These are phyloP conservation scores for Podotricha telesiphe DNA, from an alignment of 2,888 invertebrate genomes.

Conservation along the genomic window DNA sequence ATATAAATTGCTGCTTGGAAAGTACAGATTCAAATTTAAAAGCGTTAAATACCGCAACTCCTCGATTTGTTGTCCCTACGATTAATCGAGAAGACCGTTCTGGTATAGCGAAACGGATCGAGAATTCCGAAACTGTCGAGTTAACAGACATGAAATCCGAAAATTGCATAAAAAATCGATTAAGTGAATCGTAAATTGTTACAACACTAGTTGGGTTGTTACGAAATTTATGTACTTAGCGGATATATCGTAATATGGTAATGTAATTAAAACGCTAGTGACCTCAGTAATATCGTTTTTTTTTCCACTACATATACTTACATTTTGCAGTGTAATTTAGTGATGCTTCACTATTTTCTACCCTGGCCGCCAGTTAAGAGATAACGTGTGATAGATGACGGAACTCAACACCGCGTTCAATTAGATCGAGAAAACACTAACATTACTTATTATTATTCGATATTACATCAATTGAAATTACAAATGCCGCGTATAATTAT, in stretches of 20 bases:
- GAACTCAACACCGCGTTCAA: too few species aligned
- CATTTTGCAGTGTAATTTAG: background rate
- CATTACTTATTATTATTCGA: too few species aligned
- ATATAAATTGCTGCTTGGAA: background rate
- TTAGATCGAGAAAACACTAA: too few species aligned
- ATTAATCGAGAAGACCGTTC: slow-evolving; percentile 24
- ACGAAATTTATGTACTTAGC: slow-evolving; percentile 9
- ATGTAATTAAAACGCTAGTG: slow-evolving; percentile 3
- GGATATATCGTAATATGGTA: slow-evolving; percentile 22
- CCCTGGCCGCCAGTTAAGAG: too few species aligned
- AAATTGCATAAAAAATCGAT: slow-evolving; percentile 27
- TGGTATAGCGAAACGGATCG: slow-evolving; percentile 20
- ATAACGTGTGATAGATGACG: background rate
- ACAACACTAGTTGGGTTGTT: slow-evolving; percentile 16
- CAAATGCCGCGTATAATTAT: too few species aligned
- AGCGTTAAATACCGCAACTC: background rate
- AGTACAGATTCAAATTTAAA: background rate
- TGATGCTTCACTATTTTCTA: background rate
- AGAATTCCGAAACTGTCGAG: slow-evolving; percentile 15
- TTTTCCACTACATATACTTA: background rate
- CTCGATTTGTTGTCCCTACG: slow-evolving; percentile 18
- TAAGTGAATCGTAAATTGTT: slow-evolving; percentile 21
- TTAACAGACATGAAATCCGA: slow-evolving; percentile 19
- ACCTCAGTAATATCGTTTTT: background rate
- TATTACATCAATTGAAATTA: too few species aligned